These are phyloP conservation scores for Ascaphus truei DNA, from an alignment of 2,113 vertebrate genomes.

Conservation along the genomic window DNA sequence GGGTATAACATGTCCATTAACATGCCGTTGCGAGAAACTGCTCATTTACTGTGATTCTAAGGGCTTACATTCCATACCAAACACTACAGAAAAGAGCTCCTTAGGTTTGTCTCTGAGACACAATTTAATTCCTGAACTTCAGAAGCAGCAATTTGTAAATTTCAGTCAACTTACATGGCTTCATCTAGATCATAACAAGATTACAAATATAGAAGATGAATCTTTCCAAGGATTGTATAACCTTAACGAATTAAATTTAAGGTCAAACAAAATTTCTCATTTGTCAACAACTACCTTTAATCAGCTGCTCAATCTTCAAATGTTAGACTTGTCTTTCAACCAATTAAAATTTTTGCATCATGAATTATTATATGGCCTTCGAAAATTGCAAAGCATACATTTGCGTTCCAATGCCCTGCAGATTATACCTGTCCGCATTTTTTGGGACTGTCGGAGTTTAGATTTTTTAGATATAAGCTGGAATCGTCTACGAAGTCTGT, in stretches of 20 bases:
- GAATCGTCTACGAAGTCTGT: conserved; percentile 94
- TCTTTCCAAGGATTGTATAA: conserved; percentile 98
- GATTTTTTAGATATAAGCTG: conserved; percentile 96
- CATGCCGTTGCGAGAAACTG: conserved; percentile 99
- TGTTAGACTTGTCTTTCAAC: conserved; percentile 98
- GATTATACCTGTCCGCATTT: conserved; percentile 92
- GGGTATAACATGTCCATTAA: conserved; percentile 97
- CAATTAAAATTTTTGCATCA: conserved; percentile 94
- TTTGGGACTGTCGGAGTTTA: conserved; percentile 98
- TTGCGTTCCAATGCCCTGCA: conserved; percentile 95
- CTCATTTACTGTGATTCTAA: conserved; percentile 99
- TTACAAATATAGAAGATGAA: conserved; percentile 90
- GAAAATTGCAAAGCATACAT: conserved; percentile 95
- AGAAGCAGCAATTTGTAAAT: conserved; percentile 94
- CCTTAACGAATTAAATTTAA: conserved; percentile 97
- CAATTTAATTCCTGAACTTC: conserved; percentile 93
- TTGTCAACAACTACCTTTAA: conserved; percentile 99
- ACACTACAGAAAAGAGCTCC: conserved; percentile 92
- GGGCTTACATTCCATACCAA: conserved; percentile 94
- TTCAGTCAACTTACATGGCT: conserved; percentile 98
- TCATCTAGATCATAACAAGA: conserved; percentile 98
- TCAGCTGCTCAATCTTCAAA: conserved; percentile 97
- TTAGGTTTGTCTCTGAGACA: conserved; percentile 96
- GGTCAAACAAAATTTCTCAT: conserved; percentile 97
- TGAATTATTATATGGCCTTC: conserved; percentile 93